phyloP scores from a whole-genome alignment of 2,888 invertebrate genomes.

The Cantharis flavilabris region DNA sequence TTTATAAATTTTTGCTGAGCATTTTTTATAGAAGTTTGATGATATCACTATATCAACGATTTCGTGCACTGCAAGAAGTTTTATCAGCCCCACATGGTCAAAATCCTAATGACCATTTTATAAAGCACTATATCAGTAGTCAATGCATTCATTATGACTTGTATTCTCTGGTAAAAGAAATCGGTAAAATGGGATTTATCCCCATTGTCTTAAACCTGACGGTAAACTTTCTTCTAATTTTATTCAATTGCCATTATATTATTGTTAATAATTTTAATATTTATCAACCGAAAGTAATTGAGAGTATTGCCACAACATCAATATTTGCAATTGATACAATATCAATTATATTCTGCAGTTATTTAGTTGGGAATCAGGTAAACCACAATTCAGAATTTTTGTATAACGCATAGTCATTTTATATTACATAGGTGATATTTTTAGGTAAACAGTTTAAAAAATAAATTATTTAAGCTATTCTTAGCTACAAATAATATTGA shows the following conservation, averaged over 20 bases:
- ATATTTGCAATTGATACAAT: background rate
- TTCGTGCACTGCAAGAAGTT: background rate
- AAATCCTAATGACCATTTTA: background rate
- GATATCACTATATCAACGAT: background rate
- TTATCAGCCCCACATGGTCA: background rate
- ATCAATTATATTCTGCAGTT: background rate
- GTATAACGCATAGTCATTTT: background rate
- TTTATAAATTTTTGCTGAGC: background rate
- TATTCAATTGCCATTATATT: background rate
- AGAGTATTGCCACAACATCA: fast-evolving
- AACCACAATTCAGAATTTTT: background rate
- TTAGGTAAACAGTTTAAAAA: background rate
- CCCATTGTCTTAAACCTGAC: background rate
- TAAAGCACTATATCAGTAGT: background rate
- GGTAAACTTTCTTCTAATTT: background rate
- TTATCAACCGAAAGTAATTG: fast-evolving
- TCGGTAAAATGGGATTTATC: background rate
- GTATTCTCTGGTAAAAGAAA: background rate
- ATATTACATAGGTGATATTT: background rate
- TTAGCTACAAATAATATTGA: background rate
- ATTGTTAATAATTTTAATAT: background rate
- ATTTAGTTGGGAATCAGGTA: background rate
- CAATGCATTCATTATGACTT: background rate
- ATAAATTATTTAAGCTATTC: background rate
- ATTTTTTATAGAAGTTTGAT: background rate